phyloP scores from a whole-genome alignment of 2,113 vertebrate genomes.

The Dicerorhinus sumatrensis region DNA sequence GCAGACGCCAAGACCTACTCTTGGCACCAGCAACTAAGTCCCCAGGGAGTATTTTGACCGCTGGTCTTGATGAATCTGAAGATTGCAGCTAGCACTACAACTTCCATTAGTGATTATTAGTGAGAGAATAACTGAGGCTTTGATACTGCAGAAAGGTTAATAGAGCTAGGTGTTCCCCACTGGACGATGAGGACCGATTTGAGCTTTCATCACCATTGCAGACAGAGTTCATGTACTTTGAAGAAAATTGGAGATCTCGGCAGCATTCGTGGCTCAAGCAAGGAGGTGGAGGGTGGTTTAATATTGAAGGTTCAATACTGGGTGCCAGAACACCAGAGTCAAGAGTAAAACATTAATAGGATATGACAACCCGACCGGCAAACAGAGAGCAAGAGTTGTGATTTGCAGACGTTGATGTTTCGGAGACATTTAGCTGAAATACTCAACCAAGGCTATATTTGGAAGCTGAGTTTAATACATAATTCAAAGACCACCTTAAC shows the following conservation, averaged over 20 bases:
- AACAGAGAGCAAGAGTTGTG: neutral
- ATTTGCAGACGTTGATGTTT: slow-evolving; percentile 22
- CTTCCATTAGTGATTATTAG: slow-evolving; percentile 64
- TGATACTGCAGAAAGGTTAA: neutral
- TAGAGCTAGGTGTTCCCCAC: slow-evolving; percentile 52
- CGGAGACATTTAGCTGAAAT: slow-evolving; percentile 25
- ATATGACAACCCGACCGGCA: slow-evolving; percentile 60
- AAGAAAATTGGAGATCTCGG: slow-evolving; percentile 20
- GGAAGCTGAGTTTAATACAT: slow-evolving; percentile 70
- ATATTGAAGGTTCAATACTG: neutral
- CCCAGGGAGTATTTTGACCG: neutral
- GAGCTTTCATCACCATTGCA: slow-evolving; percentile 58
- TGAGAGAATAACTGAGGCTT: neutral
- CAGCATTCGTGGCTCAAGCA: slow-evolving; percentile 40
- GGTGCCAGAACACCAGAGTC: neutral
- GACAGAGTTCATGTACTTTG: slow-evolving; percentile 46
- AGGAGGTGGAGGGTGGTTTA: neutral
- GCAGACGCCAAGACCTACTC: neutral
- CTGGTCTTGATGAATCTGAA: slow-evolving; percentile 62
- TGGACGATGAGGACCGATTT: slow-evolving; percentile 54
- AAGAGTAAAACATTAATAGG: slow-evolving; percentile 19
- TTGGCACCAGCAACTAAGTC: neutral
- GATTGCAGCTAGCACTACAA: neutral
- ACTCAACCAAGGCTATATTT: slow-evolving; percentile 40
- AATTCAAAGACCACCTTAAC: slow-evolving; percentile 68